Evolutionary conservation across 23 tunicate species (phyloP).

Genomic region (Trididemnum nubilum): DNA sequence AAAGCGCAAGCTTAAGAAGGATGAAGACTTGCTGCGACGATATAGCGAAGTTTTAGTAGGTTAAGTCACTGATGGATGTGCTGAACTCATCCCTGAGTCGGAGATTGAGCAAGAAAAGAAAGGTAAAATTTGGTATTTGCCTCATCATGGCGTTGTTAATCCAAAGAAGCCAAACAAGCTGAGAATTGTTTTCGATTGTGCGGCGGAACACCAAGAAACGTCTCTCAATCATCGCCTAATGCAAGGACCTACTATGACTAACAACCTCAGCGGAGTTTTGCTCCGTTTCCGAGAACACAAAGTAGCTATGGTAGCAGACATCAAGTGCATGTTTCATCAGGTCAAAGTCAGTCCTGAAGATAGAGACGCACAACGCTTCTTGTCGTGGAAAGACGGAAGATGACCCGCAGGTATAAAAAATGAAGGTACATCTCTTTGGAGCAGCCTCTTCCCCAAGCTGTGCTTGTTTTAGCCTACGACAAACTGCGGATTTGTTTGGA

Average conservation of each 20-base stretch:
- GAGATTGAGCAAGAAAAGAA: not conserved
- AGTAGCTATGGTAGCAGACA: constrained; percentile 2
- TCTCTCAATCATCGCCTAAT: not conserved
- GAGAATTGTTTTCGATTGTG: constrained; percentile 8
- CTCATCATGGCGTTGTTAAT: constrained; percentile 5
- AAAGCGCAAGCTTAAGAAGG: not conserved
- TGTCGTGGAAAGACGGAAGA: not conserved
- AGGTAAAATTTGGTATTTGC: constrained; percentile 16
- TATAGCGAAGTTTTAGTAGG: not conserved
- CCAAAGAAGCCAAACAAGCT: constrained; percentile 10
- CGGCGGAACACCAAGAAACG: not conserved
- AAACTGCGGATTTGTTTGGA: not conserved
- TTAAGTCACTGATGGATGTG: not conserved
- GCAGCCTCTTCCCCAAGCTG: constrained; percentile 9
- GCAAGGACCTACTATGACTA: not conserved
- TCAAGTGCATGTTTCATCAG: not conserved
- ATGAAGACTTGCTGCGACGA: not conserved
- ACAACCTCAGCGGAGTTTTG: not conserved
- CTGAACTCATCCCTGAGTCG: not conserved
- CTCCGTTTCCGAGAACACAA: not conserved
- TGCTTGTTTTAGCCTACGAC: not conserved
- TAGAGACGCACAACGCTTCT: not conserved
- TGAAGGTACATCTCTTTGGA: constrained; percentile 12
- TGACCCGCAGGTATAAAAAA: not conserved
- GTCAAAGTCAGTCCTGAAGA: not conserved